Evolutionary conservation across 2,113 vertebrate genomes (phyloP).

Genomic region (Tapirus terrestris): DNA sequence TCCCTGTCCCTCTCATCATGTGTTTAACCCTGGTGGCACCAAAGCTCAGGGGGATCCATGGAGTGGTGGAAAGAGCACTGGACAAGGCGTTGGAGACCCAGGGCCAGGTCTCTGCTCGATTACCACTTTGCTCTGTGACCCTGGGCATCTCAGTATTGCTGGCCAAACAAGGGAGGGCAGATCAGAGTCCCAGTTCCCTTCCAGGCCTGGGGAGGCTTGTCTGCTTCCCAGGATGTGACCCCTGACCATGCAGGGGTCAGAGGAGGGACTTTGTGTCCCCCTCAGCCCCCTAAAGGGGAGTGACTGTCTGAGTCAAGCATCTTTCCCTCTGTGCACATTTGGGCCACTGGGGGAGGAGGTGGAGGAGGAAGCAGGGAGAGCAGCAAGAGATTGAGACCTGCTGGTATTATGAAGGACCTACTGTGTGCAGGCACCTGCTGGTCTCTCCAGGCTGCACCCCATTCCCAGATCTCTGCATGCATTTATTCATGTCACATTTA

Average conservation of each 20-base stretch:
- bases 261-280: not conserved
- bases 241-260: not conserved
- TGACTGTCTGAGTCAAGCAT: not conserved
- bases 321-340: not conserved
- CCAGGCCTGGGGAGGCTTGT: not conserved
- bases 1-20: not conserved
- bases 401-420: not conserved
- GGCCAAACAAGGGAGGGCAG: not conserved
- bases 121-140: not conserved
- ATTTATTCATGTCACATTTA: not conserved
- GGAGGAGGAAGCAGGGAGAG: not conserved
- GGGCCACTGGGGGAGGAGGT: not conserved
- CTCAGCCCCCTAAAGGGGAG: no score
- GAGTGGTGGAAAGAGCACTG: not conserved
- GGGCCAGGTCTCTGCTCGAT: not conserved
- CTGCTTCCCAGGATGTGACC: not conserved
- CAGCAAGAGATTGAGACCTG: not conserved
- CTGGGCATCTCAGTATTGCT: not conserved
- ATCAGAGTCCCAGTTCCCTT: not conserved
- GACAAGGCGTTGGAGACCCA: not conserved
- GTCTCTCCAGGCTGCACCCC: not conserved
- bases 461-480: fast-evolving
- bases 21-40: not conserved
- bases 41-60: not conserved
- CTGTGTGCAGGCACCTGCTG: not conserved